Conservation (phyloP, 2,113 vertebrate genomes). For the Ceratotherium simum region DNA sequence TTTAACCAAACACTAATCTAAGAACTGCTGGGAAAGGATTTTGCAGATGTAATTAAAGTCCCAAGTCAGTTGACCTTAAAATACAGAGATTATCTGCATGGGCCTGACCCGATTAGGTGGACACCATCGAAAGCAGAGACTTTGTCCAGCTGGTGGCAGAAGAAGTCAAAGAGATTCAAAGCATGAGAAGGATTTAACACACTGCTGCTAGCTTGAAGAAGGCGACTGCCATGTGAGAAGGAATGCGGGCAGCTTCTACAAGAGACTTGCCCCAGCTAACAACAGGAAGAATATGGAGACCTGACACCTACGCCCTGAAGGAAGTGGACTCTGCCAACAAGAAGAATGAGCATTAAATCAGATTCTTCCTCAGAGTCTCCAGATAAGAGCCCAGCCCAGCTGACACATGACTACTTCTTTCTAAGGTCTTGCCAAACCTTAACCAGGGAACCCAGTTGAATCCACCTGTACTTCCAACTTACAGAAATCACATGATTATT, state of each 20-base stretch:
- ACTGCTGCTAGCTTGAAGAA: neutral
- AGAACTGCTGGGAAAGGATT: neutral
- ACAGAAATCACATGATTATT: neutral
- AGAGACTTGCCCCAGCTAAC: accelerated
- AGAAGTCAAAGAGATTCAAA: neutral
- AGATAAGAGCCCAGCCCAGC: neutral
- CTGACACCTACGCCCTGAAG: neutral
- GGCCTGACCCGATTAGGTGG: neutral
- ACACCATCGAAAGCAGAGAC: neutral
- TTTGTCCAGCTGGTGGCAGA: neutral
- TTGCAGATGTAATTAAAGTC: neutral
- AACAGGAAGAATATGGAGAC: neutral
- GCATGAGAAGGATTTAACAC: neutral
- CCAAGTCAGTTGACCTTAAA: neutral
- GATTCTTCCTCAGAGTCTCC: neutral
- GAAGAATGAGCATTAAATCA: neutral
- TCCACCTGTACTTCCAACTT: neutral
- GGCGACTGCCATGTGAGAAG: neutral
- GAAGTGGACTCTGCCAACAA: neutral
- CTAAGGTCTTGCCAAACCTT: neutral
- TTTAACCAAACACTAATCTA: neutral
- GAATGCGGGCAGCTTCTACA: accelerated
- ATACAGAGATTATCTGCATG: neutral
- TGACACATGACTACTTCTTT: neutral
- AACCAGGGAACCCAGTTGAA: neutral